Percentiles rank a stretch among this genome's conserved stretches.
These are phyloP conservation scores for Bos javanicus DNA, from an alignment of 2,113 vertebrate genomes.

Conservation along the genomic window DNA sequence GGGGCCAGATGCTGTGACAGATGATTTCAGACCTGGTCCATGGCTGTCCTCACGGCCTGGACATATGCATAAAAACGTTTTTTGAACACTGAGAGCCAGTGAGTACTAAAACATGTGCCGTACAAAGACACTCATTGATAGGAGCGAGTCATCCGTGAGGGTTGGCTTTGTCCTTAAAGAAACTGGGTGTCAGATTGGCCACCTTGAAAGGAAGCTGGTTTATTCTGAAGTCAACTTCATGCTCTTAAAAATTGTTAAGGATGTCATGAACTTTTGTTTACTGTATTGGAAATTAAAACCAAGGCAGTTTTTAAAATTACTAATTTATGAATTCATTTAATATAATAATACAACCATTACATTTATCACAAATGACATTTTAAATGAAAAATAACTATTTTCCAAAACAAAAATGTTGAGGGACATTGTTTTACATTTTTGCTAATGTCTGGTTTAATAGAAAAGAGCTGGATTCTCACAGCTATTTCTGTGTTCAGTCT, in stretches of 20 bases:
- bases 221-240: constrained; percentile 3
- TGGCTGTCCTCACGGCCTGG: not conserved
- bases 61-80: not conserved
- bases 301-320: not conserved
- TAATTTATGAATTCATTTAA: not conserved
- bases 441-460: not conserved
- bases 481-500: not conserved
- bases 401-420: not conserved
- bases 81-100: not conserved
- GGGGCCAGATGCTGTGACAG: not conserved
- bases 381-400: constrained; percentile 14
- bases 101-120: not conserved
- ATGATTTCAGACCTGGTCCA: not conserved
- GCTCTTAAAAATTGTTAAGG: not conserved
- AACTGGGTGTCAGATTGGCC: not conserved
- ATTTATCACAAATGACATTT: not conserved
- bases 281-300: not conserved
- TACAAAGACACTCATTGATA: not conserved
- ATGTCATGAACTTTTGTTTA: not conserved
- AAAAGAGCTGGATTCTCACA: not conserved
- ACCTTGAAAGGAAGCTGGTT: not conserved
- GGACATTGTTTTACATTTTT: not conserved
- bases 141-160: not conserved
- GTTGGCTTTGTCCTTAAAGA: not conserved
- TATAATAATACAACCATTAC: not conserved